Conservation (phyloP, 2,888 invertebrate genomes). For the Prenolepis imparis region DNA sequence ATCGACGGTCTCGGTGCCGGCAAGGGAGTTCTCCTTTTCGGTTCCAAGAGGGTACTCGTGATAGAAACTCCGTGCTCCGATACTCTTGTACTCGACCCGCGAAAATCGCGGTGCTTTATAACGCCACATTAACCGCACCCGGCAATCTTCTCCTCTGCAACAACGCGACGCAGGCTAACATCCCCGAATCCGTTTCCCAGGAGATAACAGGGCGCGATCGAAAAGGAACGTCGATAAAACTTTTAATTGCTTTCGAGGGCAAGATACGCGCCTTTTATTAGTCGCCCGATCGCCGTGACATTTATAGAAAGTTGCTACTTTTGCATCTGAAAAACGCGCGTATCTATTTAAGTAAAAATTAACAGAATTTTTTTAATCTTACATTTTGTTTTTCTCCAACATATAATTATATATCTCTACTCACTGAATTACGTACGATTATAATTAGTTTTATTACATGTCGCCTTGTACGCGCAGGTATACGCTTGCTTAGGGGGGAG, state of each 20-base stretch:
- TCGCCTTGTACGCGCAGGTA: background rate
- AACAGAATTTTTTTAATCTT: background rate
- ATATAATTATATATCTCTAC: background rate
- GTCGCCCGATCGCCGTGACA: constrained; percentile 29
- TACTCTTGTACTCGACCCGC: constrained; percentile 67
- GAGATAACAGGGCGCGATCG: constrained; percentile 47
- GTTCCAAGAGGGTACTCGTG: constrained; percentile 41
- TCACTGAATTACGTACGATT: constrained; percentile 1
- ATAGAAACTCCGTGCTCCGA: constrained; percentile 5
- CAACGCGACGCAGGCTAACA: constrained; percentile 50
- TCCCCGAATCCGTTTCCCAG: constrained; percentile 34
- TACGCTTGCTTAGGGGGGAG: background rate
- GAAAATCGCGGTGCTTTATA: constrained; percentile 74
- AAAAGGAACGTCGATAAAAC: constrained; percentile 79
- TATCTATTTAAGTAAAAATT: background rate
- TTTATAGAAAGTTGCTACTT: constrained; percentile 4
- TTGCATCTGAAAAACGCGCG: no score
- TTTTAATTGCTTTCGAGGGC: constrained; percentile 80
- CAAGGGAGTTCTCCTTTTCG: constrained; percentile 45
- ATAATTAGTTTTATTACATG: constrained; percentile 22
- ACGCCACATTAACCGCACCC: constrained; percentile 82
- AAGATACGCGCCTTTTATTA: constrained; percentile 40
- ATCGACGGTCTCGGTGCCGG: constrained; percentile 42
- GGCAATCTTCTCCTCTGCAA: constrained; percentile 77
- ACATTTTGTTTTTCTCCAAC: background rate